Base-by-base conservation (phyloP, 2,113 vertebrate genomes). In the Siniperca knerii region DNA sequence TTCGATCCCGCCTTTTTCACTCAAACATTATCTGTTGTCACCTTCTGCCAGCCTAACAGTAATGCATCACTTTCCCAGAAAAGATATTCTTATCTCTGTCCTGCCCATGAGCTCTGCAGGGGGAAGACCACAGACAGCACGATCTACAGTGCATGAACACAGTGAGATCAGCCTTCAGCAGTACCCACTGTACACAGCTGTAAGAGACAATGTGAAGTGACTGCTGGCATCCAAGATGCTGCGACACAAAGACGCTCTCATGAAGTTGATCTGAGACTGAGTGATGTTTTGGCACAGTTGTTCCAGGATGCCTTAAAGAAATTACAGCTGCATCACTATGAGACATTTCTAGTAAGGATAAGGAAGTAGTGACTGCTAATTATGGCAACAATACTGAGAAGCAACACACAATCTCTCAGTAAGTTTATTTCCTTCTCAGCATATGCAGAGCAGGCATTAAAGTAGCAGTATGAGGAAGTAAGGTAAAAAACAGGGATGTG, bases 21-120 rank as follows among this genome's bases (percentile, higher is more conserved):
- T 70, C 3, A 25, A 89, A 79, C 48, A 23, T 68, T 90, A 86
- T 92, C 91, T 79, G 33, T 12, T 3, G 65, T 44, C 67, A 74
- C 86, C 76, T 72, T 79, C 54, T 15, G n/a, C 48, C 21, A 50
- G 42, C 44, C 60, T 54, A 87, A 92, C 79, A 85, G 81, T 54
- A 74, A 71, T 3, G 55, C 75, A 79, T 83, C 50, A 35, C 69
- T 84, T 85, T 74, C 84, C 23, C 37, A 69, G 87, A 90, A 90
- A 62, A 86, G 86, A 90, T 79, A 85, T 23, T 13, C 46, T 91
- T 92, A 94, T 93, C 93, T 10, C 64, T 20, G 86, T 58, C 86
- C 77, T 92, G 68, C 93, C 92, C 92, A 77, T 44, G 65, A 70
- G 77, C 76, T 76, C 62, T 75, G 81, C 72, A 21, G 58, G 33